Evolutionary conservation across 2,888 invertebrate species (phyloP).

Genomic region (Nesidiocoris tenuis): DNA sequence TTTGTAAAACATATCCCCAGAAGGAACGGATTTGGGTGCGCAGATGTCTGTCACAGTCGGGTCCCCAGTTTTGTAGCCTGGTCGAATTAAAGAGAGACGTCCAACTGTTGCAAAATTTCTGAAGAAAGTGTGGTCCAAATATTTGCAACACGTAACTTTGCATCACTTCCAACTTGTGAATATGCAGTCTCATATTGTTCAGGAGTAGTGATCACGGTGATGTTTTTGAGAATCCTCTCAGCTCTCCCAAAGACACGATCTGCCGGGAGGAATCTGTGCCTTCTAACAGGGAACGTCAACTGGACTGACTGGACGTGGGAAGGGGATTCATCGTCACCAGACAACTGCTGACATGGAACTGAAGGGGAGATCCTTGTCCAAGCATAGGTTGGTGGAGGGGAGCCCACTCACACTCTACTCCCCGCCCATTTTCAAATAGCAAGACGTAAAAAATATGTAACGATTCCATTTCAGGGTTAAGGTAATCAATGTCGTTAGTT

Average conservation of each 20-base stretch:
- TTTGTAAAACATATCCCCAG: neutral
- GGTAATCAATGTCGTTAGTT: no score
- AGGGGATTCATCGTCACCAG: no score
- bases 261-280: slow-evolving; percentile 31
- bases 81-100: neutral
- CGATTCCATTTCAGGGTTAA: no score
- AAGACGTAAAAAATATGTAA: no score
- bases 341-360: no score
- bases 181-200: slow-evolving; percentile 11
- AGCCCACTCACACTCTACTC: no score
- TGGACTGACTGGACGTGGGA: slow-evolving; percentile 12
- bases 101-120: neutral
- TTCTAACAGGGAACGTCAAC: slow-evolving; percentile 25
- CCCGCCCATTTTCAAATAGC: no score
- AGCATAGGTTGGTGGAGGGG: no score
- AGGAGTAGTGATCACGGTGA: slow-evolving; percentile 2
- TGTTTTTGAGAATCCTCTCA: slow-evolving; percentile 9
- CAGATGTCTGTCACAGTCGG: neutral
- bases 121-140: neutral
- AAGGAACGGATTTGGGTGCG: neutral
- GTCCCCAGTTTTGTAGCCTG: neutral
- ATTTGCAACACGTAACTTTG: slow-evolving; percentile 2
- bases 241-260: slow-evolving; percentile 24
- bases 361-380: no score
- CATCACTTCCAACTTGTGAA: slow-evolving; percentile 16